Percentiles rank a stretch among this genome's conserved stretches.
These are phyloP conservation scores for Triplophysa tibetana DNA, from an alignment of 2,113 vertebrate species.

Conservation along the genomic window DNA sequence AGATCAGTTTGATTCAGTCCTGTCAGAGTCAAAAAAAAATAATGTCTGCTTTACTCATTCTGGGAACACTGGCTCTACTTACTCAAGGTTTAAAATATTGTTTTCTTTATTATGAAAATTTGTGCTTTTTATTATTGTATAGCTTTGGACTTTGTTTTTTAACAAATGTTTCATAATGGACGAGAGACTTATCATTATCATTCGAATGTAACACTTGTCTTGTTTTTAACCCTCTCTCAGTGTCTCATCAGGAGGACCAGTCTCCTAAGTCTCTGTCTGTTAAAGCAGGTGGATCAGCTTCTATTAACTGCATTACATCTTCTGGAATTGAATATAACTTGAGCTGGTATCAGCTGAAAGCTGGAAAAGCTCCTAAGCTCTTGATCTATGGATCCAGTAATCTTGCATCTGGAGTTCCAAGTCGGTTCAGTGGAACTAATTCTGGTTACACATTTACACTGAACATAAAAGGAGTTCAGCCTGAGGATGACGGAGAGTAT, in stretches of 20 bases:
- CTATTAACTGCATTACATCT: slow-evolving; percentile 10
- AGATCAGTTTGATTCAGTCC: too few species aligned
- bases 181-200: too few species aligned
- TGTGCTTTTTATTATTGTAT: too few species aligned
- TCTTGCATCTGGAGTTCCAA: background rate
- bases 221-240: background rate
- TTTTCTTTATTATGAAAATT: too few species aligned
- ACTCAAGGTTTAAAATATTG: too few species aligned
- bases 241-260: slow-evolving; percentile 17
- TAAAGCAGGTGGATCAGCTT: background rate
- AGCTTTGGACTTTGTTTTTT: too few species aligned
- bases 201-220: background rate
- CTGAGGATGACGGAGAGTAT: slow-evolving; percentile 28
- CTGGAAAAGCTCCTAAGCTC: slow-evolving; percentile 24
- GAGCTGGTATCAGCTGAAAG: slow-evolving; percentile 15
- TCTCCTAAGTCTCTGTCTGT: slow-evolving; percentile 7
- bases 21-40: too few species aligned
- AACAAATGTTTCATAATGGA: too few species aligned
- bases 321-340: background rate
- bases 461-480: slow-evolving; percentile 6
- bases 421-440: slow-evolving; percentile 9
- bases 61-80: too few species aligned
- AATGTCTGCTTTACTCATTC: too few species aligned
- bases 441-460: background rate
- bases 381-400: rapidly evolving